Base-by-base conservation (phyloP, 2,797 vertebrate species). In the Semaprochilodus insignis region DNA sequence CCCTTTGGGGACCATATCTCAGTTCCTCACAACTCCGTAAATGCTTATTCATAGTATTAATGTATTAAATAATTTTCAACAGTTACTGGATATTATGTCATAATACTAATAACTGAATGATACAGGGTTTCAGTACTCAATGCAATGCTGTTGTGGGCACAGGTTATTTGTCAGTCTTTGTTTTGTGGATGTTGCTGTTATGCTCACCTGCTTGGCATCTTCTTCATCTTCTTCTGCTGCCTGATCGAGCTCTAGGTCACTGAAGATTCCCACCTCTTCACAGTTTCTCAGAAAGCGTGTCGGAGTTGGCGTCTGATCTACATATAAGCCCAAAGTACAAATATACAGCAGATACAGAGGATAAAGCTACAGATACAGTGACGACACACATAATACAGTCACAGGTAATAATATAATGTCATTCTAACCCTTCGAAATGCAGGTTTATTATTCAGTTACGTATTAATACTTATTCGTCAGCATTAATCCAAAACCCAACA, bases 281-380 rank as follows among this genome's bases (percentile, higher is more conserved):
- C 98, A 99, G 92, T 98, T 99, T 94, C 96, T 97, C 93, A 99
- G 91, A 92, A 99, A 99, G 75, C 96, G 95, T 0, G 98, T 99
- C 23, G 98, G 98, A 0, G 98, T 99, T 0, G 98, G 98, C 77
- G 98, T 99, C 92, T 99, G 97, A 94, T 98, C 98, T 99, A 90
- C 66, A 90, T 16, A 71, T 21, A 27, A n/a, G 81, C 70, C 87
- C 19, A 74, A 27, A 55, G 15, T 70, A 81, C 48, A 77, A 19
- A 77, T 13, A 10, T 3, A 62, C 25, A 27, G 65, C 60, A 52
- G 48, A 31, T 5, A 8, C 34, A 16, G 8, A 59, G 2, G 8
- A 23, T 11, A 1, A 60, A 60, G 10, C 8, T 62, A 62, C 10
- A 27, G 60, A n/a, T 62, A 62, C 10, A 27, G 60, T 10, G 16